Evolutionary conservation across 1,140 invertebrate genomes (phyloP).

Genomic region (Bilobella aurantiaca): DNA sequence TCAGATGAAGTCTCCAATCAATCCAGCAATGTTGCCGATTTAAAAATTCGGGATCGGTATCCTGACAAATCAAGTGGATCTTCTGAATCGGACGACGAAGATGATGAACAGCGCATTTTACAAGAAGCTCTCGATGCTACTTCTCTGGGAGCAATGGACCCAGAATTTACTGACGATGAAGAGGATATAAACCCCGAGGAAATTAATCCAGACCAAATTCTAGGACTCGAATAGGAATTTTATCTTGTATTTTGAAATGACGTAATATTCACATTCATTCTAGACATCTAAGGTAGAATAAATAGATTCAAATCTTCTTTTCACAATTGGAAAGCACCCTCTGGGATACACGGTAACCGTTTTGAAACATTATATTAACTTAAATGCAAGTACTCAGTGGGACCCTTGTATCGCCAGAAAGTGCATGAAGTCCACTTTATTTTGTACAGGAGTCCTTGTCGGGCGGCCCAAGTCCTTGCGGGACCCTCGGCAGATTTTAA

Average conservation of each 20-base stretch:
- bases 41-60: background rate
- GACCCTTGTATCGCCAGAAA: conserved; percentile 37
- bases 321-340: no score
- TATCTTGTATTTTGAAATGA: no score
- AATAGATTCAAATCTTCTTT: no score
- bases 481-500: conserved; percentile 40
- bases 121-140: background rate
- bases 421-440: conserved; percentile 45
- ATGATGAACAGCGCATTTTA: background rate
- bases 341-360: no score
- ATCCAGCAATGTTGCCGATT: background rate
- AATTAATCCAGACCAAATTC: no score
- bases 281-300: no score
- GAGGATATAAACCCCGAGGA: background rate
- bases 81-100: background rate
- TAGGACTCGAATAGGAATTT: no score
- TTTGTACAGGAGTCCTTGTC: conserved; percentile 42
- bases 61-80: background rate
- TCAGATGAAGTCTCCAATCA: background rate
- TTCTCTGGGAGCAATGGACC: background rate
- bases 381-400: background rate
- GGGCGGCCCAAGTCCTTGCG: conserved; percentile 42
- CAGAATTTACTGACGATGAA: background rate
- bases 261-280: no score
- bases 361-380: background rate